Evolutionary conservation across 2,797 vertebrate genomes (phyloP), one percentile per base, ranked within the genome.

Genomic region (Heteromormyrus szaboi): DNA sequence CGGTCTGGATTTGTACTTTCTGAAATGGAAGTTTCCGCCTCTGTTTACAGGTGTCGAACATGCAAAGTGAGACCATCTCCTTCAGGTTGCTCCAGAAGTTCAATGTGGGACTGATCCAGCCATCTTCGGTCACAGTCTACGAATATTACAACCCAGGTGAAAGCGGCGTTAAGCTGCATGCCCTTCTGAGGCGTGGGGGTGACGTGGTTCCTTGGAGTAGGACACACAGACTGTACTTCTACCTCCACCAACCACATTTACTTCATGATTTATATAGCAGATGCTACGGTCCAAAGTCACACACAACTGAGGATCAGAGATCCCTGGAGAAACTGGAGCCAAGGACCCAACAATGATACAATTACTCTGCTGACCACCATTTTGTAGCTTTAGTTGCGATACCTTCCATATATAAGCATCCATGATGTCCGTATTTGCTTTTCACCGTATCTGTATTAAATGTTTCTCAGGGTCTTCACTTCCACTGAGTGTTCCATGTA

Each of bases 21-120:
- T 33, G 65, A 68, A 33, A 12, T 12, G 1, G 4, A 33, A 68
- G 29, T 4, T 33, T 72, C 12, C 65, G 2, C 29, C 29, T 17
- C 29, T 37, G 29, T 62, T 25, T n/a, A 22, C 87, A 95, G 95
- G 95, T 96, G 44, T 95, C 95, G 12, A 94, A 94, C 92, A 93
- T 41, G 90, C 92, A 94, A 62, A 92, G 91, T 4, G 95, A 96
- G 46, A 90, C 93, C 76, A 90, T 96, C 89, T 90, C 94, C 14
- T 96, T 96, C 92, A 94, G 93, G 89, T 94, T 96, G 2, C 92
- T 95, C 89, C 96, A 96, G 92, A 95, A 51, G 65, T 96, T 96
- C 86, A 96, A 93, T 93, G 95, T 96, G 0, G 94, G 96, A 37
- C 93, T 95, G 79, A 93, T 96, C 41, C 96, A 96, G 91, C 95